Conservation (phyloP, 2,113 vertebrate species). For the Tursiops truncatus region DNA sequence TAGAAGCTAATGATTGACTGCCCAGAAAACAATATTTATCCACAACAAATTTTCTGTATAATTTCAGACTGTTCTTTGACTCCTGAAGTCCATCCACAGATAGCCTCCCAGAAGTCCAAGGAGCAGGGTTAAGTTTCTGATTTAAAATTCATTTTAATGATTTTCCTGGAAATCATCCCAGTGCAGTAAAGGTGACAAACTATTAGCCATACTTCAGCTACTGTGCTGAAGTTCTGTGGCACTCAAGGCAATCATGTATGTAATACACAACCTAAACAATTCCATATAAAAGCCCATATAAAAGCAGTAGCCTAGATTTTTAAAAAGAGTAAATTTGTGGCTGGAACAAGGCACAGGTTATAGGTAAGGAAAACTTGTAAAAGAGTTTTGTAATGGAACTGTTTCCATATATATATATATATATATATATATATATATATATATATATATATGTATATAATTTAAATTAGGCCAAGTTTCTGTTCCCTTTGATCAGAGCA, state of each 20-base stretch:
- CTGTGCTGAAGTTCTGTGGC: neutral
- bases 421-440: neutral
- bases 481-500: neutral
- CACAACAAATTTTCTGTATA: neutral
- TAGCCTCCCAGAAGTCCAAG: neutral
- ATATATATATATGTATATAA: neutral
- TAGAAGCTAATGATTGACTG: neutral
- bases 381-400: neutral
- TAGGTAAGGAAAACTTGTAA: neutral
- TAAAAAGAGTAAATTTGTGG: neutral
- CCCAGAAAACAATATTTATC: neutral
- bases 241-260: neutral
- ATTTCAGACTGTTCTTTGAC: slow-evolving; percentile 30
- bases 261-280: neutral
- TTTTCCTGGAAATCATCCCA: neutral
- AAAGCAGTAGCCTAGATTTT: neutral
- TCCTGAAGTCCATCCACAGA: neutral
- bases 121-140: neutral
- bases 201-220: neutral
- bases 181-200: neutral
- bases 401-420: neutral
- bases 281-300: neutral
- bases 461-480: neutral
- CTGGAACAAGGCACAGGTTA: neutral
- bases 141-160: neutral